Evolutionary conservation across 2,797 vertebrate species (phyloP), one percentile per base, ranked within the genome.

Genomic region (Spea hammondii): DNA sequence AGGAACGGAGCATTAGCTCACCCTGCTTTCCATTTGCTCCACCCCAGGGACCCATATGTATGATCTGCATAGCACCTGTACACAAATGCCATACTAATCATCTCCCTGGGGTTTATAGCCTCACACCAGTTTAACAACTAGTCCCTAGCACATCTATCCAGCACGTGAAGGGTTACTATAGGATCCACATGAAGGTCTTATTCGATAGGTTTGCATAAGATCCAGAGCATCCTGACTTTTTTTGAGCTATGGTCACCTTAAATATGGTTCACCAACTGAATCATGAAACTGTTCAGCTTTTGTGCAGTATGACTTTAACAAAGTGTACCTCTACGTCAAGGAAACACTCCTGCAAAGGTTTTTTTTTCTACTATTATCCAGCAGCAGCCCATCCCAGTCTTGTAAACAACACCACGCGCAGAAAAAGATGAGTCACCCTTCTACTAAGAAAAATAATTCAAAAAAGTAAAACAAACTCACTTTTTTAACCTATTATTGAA

Each of bases 371-470:
- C 72, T 71, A 76, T 76, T 67, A 76, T 76, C 51, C 13, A n/a
- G 46, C 79, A 72, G 66, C 64, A 70, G 79, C 79, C 79, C 73
- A 80, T 80, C 79, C 79, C 79, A 50, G 46, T 68, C 70, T 72
- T 76, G 79, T 80, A 80, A 80, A 80, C 79, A 80, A 71, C 67
- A 47, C 79, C 68, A 71, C 17, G 51, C 70, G 78, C 78, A 75
- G 78, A 76, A 44, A 32, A 55, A 60, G 67, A 72, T 80, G 79
- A 80, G 79, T 80, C 79, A 80, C 62, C 46, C 13, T 51, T 80
- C 50, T 55, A 51, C 67, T 59, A 14, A 65, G 59, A 65, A 14
- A 45, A 71, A 66, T 17, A 73, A 67, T 44, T 62, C 4, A 68
- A 32, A 6, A 62, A 67, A 73, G 57, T 54, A 65, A 45, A 76